Evolutionary conservation across 1,140 invertebrate genomes (phyloP).

Genomic region (Mya arenaria): DNA sequence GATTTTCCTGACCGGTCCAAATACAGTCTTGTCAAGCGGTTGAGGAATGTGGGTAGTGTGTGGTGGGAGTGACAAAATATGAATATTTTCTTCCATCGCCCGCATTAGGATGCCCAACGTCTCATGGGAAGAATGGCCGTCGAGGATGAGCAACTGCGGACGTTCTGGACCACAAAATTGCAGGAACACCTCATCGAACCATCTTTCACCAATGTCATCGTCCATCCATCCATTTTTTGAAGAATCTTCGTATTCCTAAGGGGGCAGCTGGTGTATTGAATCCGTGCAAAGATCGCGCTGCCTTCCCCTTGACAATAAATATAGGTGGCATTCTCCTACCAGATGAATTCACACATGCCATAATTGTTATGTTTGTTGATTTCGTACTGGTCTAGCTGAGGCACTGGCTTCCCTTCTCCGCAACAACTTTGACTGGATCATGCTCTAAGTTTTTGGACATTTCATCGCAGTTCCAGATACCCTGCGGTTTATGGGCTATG

Average conservation of each 20-base stretch:
- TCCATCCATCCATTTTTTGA: slow-evolving; percentile 58
- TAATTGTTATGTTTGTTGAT: slow-evolving; percentile 55
- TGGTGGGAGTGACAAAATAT: slow-evolving; percentile 63
- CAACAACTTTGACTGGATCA: slow-evolving; percentile 37
- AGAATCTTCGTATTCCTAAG: slow-evolving; percentile 13
- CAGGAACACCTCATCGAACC: slow-evolving; percentile 54
- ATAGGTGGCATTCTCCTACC: slow-evolving; percentile 7
- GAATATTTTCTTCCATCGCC: slow-evolving; percentile 56
- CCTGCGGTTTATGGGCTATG: not conserved
- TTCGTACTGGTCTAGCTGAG: slow-evolving; percentile 23
- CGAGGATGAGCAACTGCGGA: slow-evolving; percentile 59
- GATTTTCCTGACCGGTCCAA: slow-evolving; percentile 26
- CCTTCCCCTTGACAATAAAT: slow-evolving; percentile 56
- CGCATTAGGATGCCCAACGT: slow-evolving; percentile 45
- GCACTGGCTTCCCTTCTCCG: slow-evolving; percentile 23
- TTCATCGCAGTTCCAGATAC: slow-evolving; percentile 55
- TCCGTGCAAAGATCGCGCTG: slow-evolving; percentile 21
- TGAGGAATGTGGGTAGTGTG: slow-evolving; percentile 55
- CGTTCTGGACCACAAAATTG: slow-evolving; percentile 48
- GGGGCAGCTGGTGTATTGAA: slow-evolving; percentile 35
- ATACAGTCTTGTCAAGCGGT: slow-evolving; percentile 18
- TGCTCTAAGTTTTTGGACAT: slow-evolving; percentile 27
- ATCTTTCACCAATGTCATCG: slow-evolving; percentile 45
- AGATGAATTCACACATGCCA: slow-evolving; percentile 58
- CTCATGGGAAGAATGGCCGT: slow-evolving; percentile 63